Percentiles rank a stretch among this genome's conserved stretches.
Evolutionary conservation across 2,113 vertebrate species (phyloP).

Genomic region (Semnornis frantzii): DNA sequence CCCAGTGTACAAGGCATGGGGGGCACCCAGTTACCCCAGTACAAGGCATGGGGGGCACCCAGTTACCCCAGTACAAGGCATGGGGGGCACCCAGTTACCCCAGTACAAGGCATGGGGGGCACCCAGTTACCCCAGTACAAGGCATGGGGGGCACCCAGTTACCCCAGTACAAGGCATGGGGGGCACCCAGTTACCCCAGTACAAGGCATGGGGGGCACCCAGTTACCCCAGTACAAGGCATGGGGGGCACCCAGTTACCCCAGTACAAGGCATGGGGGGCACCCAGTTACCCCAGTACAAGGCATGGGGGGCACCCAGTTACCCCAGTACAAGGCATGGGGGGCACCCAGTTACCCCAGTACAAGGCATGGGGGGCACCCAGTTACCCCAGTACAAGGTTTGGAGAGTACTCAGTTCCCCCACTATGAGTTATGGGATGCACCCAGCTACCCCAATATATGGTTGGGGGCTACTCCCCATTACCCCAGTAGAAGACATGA

Average conservation of each 20-base stretch:
- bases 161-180: neutral
- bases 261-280: neutral
- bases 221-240: too few species aligned
- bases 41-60: neutral
- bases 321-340: too few species aligned
- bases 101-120: neutral
- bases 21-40: neutral
- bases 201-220: too few species aligned
- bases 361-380: neutral
- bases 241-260: neutral
- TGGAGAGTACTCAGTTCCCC: neutral
- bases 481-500: neutral
- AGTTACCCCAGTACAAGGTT: neutral
- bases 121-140: too few species aligned
- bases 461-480: neutral
- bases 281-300: too few species aligned
- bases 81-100: too few species aligned
- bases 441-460: too few species aligned
- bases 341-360: too few species aligned
- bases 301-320: too few species aligned
- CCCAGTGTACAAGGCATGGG: neutral
- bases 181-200: neutral
- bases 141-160: neutral
- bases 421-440: neutral
- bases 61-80: too few species aligned